Evolutionary conservation across 92 coral and sea anemone genomes (phyloP).

Genomic region (Bergia sp.): DNA sequence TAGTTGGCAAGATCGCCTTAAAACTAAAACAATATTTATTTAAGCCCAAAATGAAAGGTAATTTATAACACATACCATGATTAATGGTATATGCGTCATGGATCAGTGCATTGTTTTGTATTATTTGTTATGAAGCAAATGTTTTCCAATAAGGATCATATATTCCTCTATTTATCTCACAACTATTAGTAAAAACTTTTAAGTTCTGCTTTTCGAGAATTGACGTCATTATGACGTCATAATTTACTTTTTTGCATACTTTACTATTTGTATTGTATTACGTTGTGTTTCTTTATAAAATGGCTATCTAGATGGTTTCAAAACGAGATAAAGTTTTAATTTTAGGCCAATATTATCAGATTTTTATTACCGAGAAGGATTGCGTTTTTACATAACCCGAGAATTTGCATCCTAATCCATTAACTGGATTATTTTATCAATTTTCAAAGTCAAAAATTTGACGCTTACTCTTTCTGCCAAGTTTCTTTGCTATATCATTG

Average conservation of each 20-base stretch:
- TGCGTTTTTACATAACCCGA: background rate
- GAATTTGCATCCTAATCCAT: background rate
- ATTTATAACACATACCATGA: slow-evolving; percentile 1
- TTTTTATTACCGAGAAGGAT: background rate
- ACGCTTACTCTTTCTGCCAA: no score
- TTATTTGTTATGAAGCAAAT: background rate
- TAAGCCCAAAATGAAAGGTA: slow-evolving; percentile 17
- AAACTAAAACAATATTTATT: slow-evolving; percentile 10
- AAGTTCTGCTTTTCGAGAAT: background rate
- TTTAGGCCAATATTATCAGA: background rate
- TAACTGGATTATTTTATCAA: background rate
- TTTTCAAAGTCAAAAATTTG: no score
- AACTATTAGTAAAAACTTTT: background rate
- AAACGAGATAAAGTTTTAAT: background rate
- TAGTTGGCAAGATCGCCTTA: slow-evolving; percentile 16
- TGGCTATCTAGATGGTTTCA: background rate
- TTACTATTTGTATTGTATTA: background rate
- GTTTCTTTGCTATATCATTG: no score
- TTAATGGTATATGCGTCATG: background rate
- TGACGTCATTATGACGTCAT: background rate
- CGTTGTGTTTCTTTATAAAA: background rate
- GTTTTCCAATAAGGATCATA: background rate
- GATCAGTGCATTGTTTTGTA: background rate
- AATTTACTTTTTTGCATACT: background rate
- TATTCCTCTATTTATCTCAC: background rate